Base-by-base conservation (phyloP, 1,140 invertebrate species). In the Scylla paramamosain region DNA sequence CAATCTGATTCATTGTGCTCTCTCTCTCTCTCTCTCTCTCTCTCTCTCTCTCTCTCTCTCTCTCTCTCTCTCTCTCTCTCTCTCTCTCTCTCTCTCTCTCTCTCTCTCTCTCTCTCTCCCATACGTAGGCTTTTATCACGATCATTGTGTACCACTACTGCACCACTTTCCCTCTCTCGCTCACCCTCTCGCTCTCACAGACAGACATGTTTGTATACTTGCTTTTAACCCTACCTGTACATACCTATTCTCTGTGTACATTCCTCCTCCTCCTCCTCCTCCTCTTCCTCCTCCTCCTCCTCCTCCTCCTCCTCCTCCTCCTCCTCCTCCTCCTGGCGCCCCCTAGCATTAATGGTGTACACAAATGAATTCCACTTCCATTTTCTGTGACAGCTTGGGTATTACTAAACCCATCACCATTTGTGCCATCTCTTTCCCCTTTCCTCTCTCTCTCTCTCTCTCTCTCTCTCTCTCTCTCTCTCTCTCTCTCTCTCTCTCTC, bases 321-420 rank as follows among this genome's bases (percentile, higher is more conserved):
- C 48, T 48, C 48, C 48, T 46, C 88, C 39, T 45, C 32, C 0
- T 45, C n/a, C 88, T 90, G 88, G 48, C 88, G 45, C n/a, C n/a
- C n/a, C n/a, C n/a, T 48, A 90, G 88, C 88, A 90, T 90, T 90
- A 90, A 90, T 90, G 88, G 88, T 20, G 20, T 25, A 46, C 88
- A 90, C 88, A 90, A 90, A 48, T 90, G 88, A 90, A 90, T 90
- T 90, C 88, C 88, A 39, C 88, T 46, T 90, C 88, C 88, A 90
- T 90, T 90, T 90, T 90, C 39, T 25, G 39, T 48, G 32, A 90
- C 88, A 90, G 32, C n/a, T 90, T n/a, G 25, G 86, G 28, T 46
- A 90, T 90, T 90, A 90, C 88, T 46, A 31, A 20, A 46, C 88
- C 88, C 88, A 39, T 90, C 88, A 46, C 88, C 88, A 46, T 48